Conservation (phyloP, 2,113 vertebrate genomes). For the Jaculus jaculus region DNA sequence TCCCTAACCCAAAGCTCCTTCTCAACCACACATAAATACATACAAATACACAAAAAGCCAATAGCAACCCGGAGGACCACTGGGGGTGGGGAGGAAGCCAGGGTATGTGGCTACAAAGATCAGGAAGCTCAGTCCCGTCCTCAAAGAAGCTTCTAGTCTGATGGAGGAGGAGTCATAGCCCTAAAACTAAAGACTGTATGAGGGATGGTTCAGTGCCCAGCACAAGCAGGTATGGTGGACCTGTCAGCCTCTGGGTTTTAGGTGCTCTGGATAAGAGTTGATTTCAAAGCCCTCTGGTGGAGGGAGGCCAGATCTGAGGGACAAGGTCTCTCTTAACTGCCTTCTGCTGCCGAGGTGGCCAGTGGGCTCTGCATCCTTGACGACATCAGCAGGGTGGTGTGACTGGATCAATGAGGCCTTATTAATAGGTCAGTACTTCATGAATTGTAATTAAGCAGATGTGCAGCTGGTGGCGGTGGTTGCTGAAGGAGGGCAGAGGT, state of each 20-base stretch:
- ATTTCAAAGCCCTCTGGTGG: not conserved
- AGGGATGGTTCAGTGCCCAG: too few relatives aligned
- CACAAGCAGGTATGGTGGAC: not conserved
- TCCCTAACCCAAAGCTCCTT: not conserved
- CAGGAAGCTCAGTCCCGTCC: not conserved
- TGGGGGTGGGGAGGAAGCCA: rapidly evolving
- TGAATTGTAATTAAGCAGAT: constrained; percentile 65
- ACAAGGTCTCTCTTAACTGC: not conserved
- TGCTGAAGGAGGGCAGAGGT: constrained; percentile 46
- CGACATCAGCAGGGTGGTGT: not conserved
- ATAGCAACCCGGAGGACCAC: not conserved
- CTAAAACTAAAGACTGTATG: rapidly evolving
- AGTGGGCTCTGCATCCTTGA: not conserved
- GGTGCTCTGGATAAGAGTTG: not conserved
- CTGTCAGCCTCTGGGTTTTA: not conserved
- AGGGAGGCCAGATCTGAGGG: not conserved
- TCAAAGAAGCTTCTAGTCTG: not conserved
- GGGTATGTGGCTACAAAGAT: not conserved
- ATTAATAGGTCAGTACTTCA: constrained; percentile 34
- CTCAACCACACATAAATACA: not conserved
- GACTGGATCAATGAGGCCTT: constrained; percentile 63
- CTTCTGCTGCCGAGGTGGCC: not conserved
- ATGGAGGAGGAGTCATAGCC: not conserved
- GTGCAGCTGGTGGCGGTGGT: constrained; percentile 46
- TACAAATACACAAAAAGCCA: not conserved